Base-by-base conservation (phyloP, 64 coral and sea anemone genomes). In the Montipora sp. region DNA sequence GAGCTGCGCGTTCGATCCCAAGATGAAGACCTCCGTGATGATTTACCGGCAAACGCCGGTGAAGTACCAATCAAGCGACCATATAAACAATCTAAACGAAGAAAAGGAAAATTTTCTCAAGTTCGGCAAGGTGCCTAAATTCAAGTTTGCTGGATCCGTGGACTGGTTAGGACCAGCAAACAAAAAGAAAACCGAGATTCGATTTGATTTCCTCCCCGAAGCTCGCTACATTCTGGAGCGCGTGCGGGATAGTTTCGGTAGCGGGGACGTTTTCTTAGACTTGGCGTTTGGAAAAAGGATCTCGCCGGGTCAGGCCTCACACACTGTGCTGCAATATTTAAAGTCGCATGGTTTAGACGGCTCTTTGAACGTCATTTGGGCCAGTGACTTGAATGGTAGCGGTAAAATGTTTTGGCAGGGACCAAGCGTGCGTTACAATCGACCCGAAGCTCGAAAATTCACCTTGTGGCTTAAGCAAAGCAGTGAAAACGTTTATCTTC, bases 391-490 rank as follows among this genome's bases (percentile, higher is more conserved):
- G 3, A 91, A 96, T 20, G 91, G 94, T 19, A 96, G 98, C 79
- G 98, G 98, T 0, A 90, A 93, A 51, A 94, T 99, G 89, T 57
- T 96, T 6, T 99, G 98, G 98, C 95, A 96, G 7, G 98, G 98
- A 0, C 98, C 98, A 3, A 94, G 90, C 50, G 94, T 92, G 12
- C 86, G 88, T 3, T 96, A 92, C 16, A 99, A 99, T 80, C 89
- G 92, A 59, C 98, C 98, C 0, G 98, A 99, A 61, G 95, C 95
- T 36, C 89, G 94, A 0, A 96, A 89, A 49, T 99, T 96, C 24
- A 99, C 91, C 5, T 53, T 99, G 7, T 96, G 95, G 80, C 89
- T 99, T 8, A 99, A 94, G 77, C 90, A 89, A 57, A 99, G 83
- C 49, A 63, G 77, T 57, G 98, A 99, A 77, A 99, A 99, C 78